Evolutionary conservation across 2,888 invertebrate species (phyloP).

Genomic region (Xestia rhomboidea): DNA sequence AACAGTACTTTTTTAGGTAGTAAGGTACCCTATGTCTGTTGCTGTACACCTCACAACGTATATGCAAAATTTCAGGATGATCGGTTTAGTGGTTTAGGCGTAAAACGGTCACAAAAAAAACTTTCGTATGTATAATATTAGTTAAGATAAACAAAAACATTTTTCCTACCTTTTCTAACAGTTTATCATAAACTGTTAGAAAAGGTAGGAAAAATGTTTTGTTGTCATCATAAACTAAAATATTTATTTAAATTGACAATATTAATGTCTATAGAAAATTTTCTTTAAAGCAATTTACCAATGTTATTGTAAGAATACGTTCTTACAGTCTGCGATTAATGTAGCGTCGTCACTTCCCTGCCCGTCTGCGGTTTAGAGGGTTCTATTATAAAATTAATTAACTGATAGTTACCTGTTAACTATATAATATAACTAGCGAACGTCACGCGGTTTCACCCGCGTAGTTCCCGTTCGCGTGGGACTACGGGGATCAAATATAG

Average conservation of each 20-base stretch:
- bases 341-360: slow-evolving; percentile 9
- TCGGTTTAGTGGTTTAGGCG: no score
- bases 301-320: slow-evolving; percentile 7
- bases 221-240: not conserved
- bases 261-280: not conserved
- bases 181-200: no score
- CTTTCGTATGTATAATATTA: no score
- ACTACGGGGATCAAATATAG: no score
- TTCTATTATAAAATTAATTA: slow-evolving; percentile 27
- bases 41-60: no score
- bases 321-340: slow-evolving; percentile 10
- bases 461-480: no score
- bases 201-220: no score
- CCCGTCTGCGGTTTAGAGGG: slow-evolving; percentile 24
- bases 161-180: not conserved
- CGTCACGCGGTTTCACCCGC: no score
- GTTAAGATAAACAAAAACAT: not conserved
- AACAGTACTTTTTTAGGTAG: no score
- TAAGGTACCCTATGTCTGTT: no score
- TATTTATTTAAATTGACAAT: not conserved
- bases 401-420: not conserved
- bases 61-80: no score
- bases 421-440: not conserved
- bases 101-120: no score
- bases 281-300: not conserved